Base-by-base conservation (phyloP, 1,140 invertebrate species). In the Melitaea cinxia region DNA sequence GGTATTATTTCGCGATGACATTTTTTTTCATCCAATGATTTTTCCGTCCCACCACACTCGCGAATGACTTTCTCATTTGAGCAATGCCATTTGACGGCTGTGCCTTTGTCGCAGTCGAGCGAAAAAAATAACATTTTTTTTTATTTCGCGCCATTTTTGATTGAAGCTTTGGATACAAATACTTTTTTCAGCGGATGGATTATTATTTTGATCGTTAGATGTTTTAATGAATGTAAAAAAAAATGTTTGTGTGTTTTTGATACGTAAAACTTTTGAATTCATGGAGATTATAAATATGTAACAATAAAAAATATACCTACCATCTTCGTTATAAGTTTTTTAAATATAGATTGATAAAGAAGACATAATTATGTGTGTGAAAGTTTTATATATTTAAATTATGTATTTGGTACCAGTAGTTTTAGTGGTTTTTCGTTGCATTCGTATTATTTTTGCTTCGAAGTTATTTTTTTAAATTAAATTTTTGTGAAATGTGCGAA, bases 51-150 rank as follows among this genome's bases (percentile, higher is more conserved):
- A 83, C 83, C 82, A 87, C 78, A 82, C 78, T 79, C 82, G 75
- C 79, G 81, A 84, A 80, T 87, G 83, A 86, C 84, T 86, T 87
- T 87, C 82, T 89, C 86, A 89, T 89, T 89, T 87, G 75, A 80
- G 83, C 83, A 88, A 88, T 87, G 85, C 73, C 83, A 87, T 89
- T 88, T 89, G 87, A 89, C 80, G 83, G 77, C 70, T 75, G 69
- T 54, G 73, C 78, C 80, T 85, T 89, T 89, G 83, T 87, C 79
- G 70, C 56, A 65, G 65, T 59, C 66, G 65, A 72, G 67, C 66
- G 72, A 80, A 77, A 83, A 83, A 83, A 83, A 82, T n/a, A 82
- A 75, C 61, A 28, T 60, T 60, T 59, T 70, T 70, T 70, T 65
- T 66, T 67, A 49, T 42, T 35, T 73, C 78, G 76, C 75, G 80